These are phyloP conservation scores for Lepus timidus DNA, from an alignment of 2,113 vertebrate genomes.

Conservation along the genomic window DNA sequence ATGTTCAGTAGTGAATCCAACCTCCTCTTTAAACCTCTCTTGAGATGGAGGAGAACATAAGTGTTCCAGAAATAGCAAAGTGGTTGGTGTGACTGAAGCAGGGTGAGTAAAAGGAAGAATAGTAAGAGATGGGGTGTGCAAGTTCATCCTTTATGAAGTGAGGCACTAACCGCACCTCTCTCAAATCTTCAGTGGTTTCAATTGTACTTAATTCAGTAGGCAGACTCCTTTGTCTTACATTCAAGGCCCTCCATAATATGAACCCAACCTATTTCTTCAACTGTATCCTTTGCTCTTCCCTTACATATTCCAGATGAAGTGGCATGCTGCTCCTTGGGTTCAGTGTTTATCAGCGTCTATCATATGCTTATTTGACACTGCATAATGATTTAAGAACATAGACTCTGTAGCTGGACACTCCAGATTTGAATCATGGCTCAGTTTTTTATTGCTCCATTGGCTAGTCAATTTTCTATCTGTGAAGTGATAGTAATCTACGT, in stretches of 20 bases:
- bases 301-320: slow-evolving; percentile 56
- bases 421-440: neutral
- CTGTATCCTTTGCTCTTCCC: neutral
- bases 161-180: neutral
- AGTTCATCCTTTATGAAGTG: slow-evolving; percentile 30
- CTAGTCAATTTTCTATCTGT: slow-evolving; percentile 45
- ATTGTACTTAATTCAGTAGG: neutral
- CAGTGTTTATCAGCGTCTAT: slow-evolving; percentile 31
- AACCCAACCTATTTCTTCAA: slow-evolving; percentile 32
- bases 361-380: slow-evolving; percentile 47
- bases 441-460: slow-evolving; percentile 38
- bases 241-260: neutral
- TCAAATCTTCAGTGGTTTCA: slow-evolving; percentile 4
- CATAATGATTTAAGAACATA: slow-evolving; percentile 29
- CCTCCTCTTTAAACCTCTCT: neutral
- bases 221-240: slow-evolving; percentile 14
- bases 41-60: no score
- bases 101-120: no score
- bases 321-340: slow-evolving; percentile 30
- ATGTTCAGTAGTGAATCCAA: slow-evolving; percentile 14
- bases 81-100: no score
- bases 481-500: slow-evolving; percentile 46
- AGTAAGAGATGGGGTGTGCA: neutral
- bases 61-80: no score
- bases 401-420: slow-evolving; percentile 12